Conservation (phyloP, 2,113 vertebrate species). For the Holacanthus passer region DNA sequence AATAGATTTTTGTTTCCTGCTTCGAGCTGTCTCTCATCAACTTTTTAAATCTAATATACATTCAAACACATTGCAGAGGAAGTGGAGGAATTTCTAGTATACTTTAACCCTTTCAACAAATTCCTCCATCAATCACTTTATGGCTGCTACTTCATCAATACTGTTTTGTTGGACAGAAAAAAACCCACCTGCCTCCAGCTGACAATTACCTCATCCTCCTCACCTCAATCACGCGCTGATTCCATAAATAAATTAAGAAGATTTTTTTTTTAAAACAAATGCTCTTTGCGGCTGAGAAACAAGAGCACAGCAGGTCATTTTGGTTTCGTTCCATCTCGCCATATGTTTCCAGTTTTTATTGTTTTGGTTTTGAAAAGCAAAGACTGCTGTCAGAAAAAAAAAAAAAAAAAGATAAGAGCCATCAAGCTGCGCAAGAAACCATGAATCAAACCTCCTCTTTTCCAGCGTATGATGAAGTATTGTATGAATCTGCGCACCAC, state of each 20-base stretch:
- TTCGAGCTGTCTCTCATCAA: neutral
- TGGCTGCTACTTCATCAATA: neutral
- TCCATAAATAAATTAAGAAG: constrained; percentile 34
- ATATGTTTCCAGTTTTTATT: constrained; percentile 74
- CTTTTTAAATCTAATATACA: constrained; percentile 6
- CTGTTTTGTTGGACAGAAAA: neutral
- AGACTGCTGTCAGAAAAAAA: constrained; percentile 66
- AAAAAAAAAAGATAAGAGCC: constrained; percentile 80
- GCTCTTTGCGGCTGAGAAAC: constrained; percentile 5
- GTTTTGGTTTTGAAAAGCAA: constrained; percentile 64
- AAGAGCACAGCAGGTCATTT: constrained; percentile 53
- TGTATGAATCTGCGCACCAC: constrained; percentile 76
- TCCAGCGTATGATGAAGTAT: constrained; percentile 53
- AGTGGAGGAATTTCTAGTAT: neutral
- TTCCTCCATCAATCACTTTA: neutral
- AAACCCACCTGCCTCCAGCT: neutral
- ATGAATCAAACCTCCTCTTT: constrained; percentile 76
- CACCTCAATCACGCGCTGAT: neutral
- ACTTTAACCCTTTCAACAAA: constrained; percentile 1
- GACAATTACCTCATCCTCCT: neutral
- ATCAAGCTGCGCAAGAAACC: constrained; percentile 65
- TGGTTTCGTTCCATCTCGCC: constrained; percentile 60
- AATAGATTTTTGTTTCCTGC: neutral
- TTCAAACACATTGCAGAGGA: neutral
- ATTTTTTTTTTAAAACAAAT: constrained; percentile 42